Evolutionary conservation across 2,113 vertebrate genomes (phyloP), one percentile per base, ranked within the genome.

Genomic region (Myotis yumanensis): DNA sequence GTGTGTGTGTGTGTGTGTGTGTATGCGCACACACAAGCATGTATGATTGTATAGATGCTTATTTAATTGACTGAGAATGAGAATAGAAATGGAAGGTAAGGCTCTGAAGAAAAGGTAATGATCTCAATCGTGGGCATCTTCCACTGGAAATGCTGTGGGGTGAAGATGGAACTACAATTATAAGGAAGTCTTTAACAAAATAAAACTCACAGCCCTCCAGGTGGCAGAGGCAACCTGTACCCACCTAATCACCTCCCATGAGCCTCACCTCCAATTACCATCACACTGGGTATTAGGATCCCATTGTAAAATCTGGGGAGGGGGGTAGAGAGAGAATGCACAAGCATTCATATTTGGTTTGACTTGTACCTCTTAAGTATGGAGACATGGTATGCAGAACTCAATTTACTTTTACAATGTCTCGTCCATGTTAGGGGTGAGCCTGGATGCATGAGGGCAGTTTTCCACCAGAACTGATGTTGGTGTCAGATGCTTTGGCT

Each of bases 21-120:
- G 59, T 51, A 25, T 48, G 35, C 1, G 1, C 11, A 16, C 11
- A 52, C 2, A 1, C n/a, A 3, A 1, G 5, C 4, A 3, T 4
- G 37, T 3, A 2, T 28, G 62, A 25, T 30, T 30, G 7, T 28
- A 8, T 12, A 15, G 30, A 11, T 11, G 7, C 28, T 73, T 25
- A 15, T 23, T 40, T 54, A 46, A 57, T 30, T 14, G 23, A 48
- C 25, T 2, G 46, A 68, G 37, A 14, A 14, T 4, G 11, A 40
- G 17, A 51, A 11, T 14, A 54, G 28, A 23, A 8, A 1, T 2
- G 3, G n/a, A 18, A 43, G 12, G 9, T 12, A 10, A 32, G 77
- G 23, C 2, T 12, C 52, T 25, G 14, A 2, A 20, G 43, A n/a
- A 68, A 64, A n/a, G 10, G 22, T 3, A 4, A 11, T 2, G 4